Evolutionary conservation across 2,888 invertebrate species (phyloP).

Genomic region (Sphecodes monilicornis): DNA sequence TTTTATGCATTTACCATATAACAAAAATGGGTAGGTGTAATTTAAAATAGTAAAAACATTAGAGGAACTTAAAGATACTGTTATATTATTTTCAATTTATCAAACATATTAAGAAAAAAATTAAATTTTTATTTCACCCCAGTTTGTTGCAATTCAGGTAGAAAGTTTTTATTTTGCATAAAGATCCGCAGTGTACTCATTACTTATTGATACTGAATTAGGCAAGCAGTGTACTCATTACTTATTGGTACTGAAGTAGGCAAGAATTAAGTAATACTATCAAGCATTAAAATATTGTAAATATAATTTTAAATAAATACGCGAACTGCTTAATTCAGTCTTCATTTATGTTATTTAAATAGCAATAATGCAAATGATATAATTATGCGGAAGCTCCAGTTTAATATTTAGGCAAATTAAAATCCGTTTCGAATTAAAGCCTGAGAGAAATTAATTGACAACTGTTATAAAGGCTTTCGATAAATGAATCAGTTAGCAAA

Average conservation of each 20-base stretch:
- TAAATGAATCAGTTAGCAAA: slow-evolving; percentile 22
- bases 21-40: too few species aligned
- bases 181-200: too few species aligned
- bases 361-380: slow-evolving; percentile 6
- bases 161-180: too few species aligned
- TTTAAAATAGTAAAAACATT: too few species aligned
- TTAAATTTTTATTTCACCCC: too few species aligned
- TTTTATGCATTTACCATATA: too few species aligned
- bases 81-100: too few species aligned
- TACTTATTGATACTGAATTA: too few species aligned
- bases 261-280: background rate
- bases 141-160: too few species aligned
- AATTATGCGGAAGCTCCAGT: background rate
- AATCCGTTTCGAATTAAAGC: slow-evolving; percentile 3
- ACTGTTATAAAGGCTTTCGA: background rate
- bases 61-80: too few species aligned
- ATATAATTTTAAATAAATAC: background rate
- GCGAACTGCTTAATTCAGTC: background rate
- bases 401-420: slow-evolving; percentile 1
- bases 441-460: slow-evolving; percentile 1
- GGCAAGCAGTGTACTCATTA: background rate
- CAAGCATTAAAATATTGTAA: background rate
- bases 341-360: background rate
- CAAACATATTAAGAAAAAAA: too few species aligned
- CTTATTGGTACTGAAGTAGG: background rate